phyloP scores from a whole-genome alignment of 1,140 invertebrate genomes.

The Listronotus bonariensis region DNA sequence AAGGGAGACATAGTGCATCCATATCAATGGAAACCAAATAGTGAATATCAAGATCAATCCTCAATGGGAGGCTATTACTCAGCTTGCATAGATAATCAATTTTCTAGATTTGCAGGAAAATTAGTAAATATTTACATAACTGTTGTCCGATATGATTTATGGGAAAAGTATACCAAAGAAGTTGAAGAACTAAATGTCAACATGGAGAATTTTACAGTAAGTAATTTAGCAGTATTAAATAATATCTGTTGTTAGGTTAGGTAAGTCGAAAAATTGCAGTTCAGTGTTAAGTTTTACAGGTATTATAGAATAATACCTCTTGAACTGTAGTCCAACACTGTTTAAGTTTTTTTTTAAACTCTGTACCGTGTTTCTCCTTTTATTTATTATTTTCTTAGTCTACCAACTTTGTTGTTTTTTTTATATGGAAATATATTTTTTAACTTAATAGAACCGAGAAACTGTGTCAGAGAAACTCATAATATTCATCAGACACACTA shows the following conservation, averaged over 20 bases:
- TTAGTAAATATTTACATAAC: constrained; percentile 92
- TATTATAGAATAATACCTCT: not conserved
- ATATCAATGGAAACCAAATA: constrained; percentile 84
- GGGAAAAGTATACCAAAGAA: constrained; percentile 91
- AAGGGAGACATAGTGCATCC: constrained; percentile 82
- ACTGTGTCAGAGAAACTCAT: no score
- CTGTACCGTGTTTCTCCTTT: no score
- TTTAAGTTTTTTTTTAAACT: no score
- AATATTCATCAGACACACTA: no score
- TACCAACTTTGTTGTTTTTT: no score
- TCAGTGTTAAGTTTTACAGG: not conserved
- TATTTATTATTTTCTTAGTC: no score
- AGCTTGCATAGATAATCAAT: constrained; percentile 95
- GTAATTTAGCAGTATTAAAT: constrained; percentile 41
- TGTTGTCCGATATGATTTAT: constrained; percentile 91
- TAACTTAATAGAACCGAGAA: no score
- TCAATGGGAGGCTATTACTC: constrained; percentile 84
- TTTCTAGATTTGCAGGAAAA: constrained; percentile 89
- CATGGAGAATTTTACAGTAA: constrained; percentile 89
- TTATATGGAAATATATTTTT: no score
- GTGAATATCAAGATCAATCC: constrained; percentile 85
- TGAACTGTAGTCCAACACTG: no score
- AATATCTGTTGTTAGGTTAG: no score
- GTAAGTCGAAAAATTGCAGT: no score
- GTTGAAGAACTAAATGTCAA: constrained; percentile 84